phyloP scores from a whole-genome alignment of 2,888 invertebrate genomes.

The Drosophila eohydei region DNA sequence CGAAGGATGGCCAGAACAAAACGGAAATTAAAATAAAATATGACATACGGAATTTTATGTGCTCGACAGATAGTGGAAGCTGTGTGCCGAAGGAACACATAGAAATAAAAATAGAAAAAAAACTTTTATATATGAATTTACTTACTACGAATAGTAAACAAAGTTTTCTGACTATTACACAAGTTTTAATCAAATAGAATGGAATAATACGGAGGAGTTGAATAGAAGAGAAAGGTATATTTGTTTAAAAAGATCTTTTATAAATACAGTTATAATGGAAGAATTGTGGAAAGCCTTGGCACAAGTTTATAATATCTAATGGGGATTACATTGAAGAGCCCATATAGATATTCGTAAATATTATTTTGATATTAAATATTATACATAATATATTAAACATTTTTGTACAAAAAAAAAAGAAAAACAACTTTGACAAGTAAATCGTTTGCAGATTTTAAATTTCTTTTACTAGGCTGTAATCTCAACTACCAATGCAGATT shows the following conservation, averaged over 20 bases:
- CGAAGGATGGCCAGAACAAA: constrained; percentile 41
- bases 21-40: constrained; percentile 78
- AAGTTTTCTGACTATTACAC: too few species aligned
- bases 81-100: background rate
- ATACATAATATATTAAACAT: too few species aligned
- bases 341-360: too few species aligned
- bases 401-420: too few species aligned
- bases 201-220: background rate
- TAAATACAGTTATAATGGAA: too few species aligned
- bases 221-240: background rate
- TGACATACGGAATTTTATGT: constrained; percentile 35
- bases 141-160: background rate
- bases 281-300: too few species aligned
- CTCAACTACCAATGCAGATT: background rate
- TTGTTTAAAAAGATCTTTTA: too few species aligned
- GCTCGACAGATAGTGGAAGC: constrained; percentile 1
- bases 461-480: background rate
- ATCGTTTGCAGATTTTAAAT: background rate
- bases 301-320: too few species aligned
- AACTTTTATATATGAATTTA: background rate
- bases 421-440: background rate
- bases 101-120: background rate
- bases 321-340: too few species aligned
- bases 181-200: background rate
- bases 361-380: too few species aligned